phyloP scores from a whole-genome alignment of 2,888 invertebrate genomes.

The Meandrusa payeni region DNA sequence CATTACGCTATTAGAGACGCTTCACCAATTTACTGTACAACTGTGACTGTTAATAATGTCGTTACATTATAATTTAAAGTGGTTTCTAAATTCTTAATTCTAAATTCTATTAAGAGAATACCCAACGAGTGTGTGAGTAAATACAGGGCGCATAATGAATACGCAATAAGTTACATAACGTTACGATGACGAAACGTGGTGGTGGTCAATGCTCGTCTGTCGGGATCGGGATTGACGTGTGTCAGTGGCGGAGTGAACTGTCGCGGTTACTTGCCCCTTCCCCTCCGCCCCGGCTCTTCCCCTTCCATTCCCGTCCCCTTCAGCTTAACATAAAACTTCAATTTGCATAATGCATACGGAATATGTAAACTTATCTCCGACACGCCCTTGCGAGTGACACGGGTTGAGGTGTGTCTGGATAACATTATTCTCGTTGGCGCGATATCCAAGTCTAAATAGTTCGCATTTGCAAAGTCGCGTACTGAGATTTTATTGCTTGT shows the following conservation, averaged over 20 bases:
- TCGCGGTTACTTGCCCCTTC: conserved; percentile 31
- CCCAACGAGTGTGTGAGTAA: conserved; percentile 14
- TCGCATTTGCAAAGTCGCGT: conserved; percentile 64
- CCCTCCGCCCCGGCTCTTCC: conserved; percentile 27
- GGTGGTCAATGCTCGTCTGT: conserved; percentile 37
- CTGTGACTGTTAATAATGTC: no score
- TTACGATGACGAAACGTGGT: conserved; percentile 4
- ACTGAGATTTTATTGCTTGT: conserved; percentile 51
- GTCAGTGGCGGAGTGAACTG: conserved; percentile 53
- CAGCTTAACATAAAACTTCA: conserved; percentile 76
- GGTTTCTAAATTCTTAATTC: no score
- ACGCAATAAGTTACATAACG: conserved; percentile 9
- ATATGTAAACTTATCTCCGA: conserved; percentile 77
- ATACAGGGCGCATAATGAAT: conserved; percentile 19
- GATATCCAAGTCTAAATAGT: conserved; percentile 74
- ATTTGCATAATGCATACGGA: conserved; percentile 79
- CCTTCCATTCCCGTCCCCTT: conserved; percentile 31
- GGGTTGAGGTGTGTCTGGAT: conserved; percentile 73
- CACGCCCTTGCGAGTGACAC: conserved; percentile 76
- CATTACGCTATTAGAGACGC: no score
- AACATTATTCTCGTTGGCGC: conserved; percentile 72
- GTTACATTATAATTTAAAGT: no score
- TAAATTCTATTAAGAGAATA: conserved; percentile 2
- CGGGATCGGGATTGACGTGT: conserved; percentile 32
- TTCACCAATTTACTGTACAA: no score